A percentile compares a stretch with the other conserved stretches of the same genome.
These are phyloP conservation scores for Gymnothorax reevesii DNA, from an alignment of 2,797 vertebrate genomes.

Conservation along the genomic window DNA sequence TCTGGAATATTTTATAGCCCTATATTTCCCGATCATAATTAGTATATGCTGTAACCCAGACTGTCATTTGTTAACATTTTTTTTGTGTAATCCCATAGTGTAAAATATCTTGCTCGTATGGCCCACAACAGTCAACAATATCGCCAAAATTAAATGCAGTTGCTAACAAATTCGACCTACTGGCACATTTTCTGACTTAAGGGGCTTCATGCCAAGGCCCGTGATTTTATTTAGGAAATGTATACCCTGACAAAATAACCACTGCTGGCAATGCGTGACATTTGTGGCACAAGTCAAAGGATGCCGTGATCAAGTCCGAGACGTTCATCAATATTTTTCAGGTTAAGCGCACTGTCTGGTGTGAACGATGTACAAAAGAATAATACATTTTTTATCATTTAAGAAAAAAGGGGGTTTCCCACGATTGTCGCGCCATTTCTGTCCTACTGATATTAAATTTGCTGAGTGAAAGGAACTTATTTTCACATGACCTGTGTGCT, in stretches of 20 bases:
- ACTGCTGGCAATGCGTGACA: background rate
- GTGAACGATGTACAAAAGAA: background rate
- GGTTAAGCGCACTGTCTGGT: background rate
- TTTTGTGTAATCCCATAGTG: background rate
- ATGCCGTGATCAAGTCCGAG: background rate
- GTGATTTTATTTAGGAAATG: background rate
- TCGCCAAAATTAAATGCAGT: background rate
- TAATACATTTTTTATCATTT: background rate
- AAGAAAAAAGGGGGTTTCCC: background rate
- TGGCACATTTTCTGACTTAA: background rate
- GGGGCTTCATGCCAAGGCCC: background rate
- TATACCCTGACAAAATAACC: background rate
- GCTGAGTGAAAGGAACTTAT: no score
- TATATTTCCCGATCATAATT: background rate
- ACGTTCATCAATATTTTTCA: background rate
- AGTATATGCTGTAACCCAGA: background rate
- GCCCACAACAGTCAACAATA: background rate
- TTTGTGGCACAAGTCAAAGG: background rate
- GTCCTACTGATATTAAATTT: no score
- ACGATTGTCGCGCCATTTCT: no score
- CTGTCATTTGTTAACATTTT: background rate
- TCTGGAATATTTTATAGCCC: background rate
- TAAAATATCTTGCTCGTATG: background rate
- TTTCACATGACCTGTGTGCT: no score
- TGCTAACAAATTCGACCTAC: slow-evolving; percentile 10